Evolutionary conservation across 2,888 invertebrate species (phyloP), one percentile per base, ranked within the genome.

Genomic region (Lasioglossum vierecki): DNA sequence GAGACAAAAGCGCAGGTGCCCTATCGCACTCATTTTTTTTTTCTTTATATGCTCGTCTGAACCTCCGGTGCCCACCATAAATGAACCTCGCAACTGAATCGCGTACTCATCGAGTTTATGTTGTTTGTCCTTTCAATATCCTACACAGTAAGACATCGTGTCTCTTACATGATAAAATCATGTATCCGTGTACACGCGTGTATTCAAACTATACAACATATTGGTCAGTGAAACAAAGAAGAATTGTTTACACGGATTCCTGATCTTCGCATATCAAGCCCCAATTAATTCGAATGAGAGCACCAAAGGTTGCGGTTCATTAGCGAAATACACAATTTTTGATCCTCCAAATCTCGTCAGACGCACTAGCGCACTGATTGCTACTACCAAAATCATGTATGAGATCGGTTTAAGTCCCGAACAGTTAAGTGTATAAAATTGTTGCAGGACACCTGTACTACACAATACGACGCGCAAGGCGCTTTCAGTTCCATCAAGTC

Each of bases 1-100:
- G 92, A 92, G 92, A 93, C 93, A 93, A 93, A 94, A 94, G 93
- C 93, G 91, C 93, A 92, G 93, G 93, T 93, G 93, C 93, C 93
- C 93, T 91, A 92, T 91, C 91, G 92, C 93, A 92, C 90, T 91
- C 88, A 70, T 89, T 80, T 84, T 83, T 82, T 88, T 83, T 87
- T 35, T n/a, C n/a, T 66, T 68, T 68, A 81, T 88, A 88, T 90
- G 89, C 90, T 91, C 85, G 71, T 88, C 76, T 86, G 84, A 85
- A 91, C 91, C 91, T 88, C 84, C 84, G 87, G 80, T 87, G 90
- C 87, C 80, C 80, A 81, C 86, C 87, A 68, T 6, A 89, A 74
- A 74, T 81, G 84, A 86, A 89, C 79, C 76, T 77, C 81, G 84
- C 76, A 83, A 70, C 82, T 79, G 82, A 81, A 79, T 81, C 60